Evolutionary conservation across 1,140 invertebrate species (phyloP), one percentile per base, ranked within the genome.

Genomic region (Varroa destructor): DNA sequence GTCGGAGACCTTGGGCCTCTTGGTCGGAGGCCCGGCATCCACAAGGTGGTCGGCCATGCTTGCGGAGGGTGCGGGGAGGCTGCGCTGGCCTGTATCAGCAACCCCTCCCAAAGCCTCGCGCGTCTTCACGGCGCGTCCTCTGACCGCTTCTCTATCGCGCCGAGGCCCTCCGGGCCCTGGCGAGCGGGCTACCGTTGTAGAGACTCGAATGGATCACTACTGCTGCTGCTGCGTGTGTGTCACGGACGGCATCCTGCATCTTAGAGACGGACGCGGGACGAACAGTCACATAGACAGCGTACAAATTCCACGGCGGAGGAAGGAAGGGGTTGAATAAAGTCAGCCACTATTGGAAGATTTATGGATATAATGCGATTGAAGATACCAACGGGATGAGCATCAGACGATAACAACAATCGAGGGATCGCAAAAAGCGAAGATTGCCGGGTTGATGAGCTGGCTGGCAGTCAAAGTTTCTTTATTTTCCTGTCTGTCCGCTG

Each of bases 1-100:
- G 61, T 67, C 61, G 61, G 61, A 43, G 61, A 67, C 37, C 46
- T 67, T 67, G 40, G 61, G 10, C 61, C 61, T 67, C 61, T 67
- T 67, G 14, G 12, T 40, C 61, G 61, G 61, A 67, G 61, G 61
- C 12, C 61, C 61, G 37, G 61, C 40, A 46, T 67, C 61, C 36
- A 67, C 61, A 40, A 67, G 40, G 61, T 67, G 61, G 46, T 67
- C 61, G 61, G 61, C 61, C 61, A 67, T 67, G 40, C 40, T 67
- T 40, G 40, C 61, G 14, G 40, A 46, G 61, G 46, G 61, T 67
- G 61, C 37, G 46, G 40, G 40, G 61, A 67, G 61, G 61, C 61
- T 67, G 61, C 61, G 61, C 61, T 67, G 61, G 61, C 61, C 61
- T 43, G 46, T 40, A 40, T 67, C 61, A 46, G 61, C 61, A 67